Conservation (phyloP, 2,888 invertebrate species). For the Dasysyrphus tricinctus region DNA sequence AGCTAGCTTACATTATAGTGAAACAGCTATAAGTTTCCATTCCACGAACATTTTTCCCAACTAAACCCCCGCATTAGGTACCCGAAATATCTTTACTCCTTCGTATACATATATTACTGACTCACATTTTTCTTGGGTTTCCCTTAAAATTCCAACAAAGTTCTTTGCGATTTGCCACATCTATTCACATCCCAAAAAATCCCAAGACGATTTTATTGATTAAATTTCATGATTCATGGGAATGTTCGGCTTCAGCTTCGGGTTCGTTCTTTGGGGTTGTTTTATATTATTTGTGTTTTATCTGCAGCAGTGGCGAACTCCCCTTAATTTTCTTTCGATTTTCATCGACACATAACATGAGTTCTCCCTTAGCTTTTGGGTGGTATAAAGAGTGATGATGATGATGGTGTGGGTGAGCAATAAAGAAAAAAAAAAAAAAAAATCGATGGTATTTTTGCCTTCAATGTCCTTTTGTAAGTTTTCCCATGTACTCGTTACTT, state of each 20-base stretch:
- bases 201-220: slow-evolving; percentile 73
- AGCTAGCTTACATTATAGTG: slow-evolving; percentile 36
- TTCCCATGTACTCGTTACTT: neutral
- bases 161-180: slow-evolving; percentile 59
- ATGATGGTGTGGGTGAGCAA: neutral
- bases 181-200: slow-evolving; percentile 61
- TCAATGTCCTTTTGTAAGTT: slow-evolving; percentile 32
- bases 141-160: slow-evolving; percentile 53
- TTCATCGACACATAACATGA: slow-evolving; percentile 28
- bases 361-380: neutral
- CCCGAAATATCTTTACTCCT: neutral
- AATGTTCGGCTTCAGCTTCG: slow-evolving; percentile 36
- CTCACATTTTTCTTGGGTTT: slow-evolving; percentile 58
- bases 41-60: neutral
- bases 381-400: too few species aligned
- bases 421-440: neutral
- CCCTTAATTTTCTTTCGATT: slow-evolving; percentile 29
- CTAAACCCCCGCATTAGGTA: neutral
- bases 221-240: slow-evolving; percentile 73
- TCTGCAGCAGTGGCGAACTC: slow-evolving; percentile 25
- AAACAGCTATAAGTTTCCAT: slow-evolving; percentile 53
- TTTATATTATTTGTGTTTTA: slow-evolving; percentile 15
- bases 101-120: slow-evolving; percentile 13
- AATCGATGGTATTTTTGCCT: slow-evolving; percentile 19
- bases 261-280: neutral